Evolutionary conservation across 2,797 vertebrate genomes (phyloP).

Genomic region (Trichosurus vulpecula): DNA sequence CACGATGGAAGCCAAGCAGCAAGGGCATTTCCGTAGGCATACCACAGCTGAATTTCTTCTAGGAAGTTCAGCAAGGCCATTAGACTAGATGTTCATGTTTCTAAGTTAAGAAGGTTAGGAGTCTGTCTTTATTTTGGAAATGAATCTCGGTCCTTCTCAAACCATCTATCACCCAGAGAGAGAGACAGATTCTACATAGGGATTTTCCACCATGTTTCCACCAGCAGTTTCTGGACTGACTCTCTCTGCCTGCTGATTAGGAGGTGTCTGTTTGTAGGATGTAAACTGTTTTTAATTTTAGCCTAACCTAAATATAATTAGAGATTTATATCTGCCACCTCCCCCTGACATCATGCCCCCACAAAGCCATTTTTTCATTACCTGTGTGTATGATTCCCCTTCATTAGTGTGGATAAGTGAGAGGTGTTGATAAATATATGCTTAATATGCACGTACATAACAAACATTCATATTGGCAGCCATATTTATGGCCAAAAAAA

Average conservation of each 20-base stretch:
- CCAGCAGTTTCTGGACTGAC: neutral
- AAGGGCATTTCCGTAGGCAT: neutral
- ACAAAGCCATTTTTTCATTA: neutral
- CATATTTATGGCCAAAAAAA: constrained; percentile 24
- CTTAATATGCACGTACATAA: neutral
- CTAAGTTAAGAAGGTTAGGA: neutral
- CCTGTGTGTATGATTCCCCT: neutral
- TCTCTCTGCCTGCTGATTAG: neutral
- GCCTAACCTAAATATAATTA: constrained; percentile 40
- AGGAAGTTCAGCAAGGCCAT: neutral
- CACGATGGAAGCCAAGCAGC: neutral
- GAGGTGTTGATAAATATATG: neutral
- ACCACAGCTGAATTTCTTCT: neutral
- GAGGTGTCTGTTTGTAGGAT: constrained; percentile 36
- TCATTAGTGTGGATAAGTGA: neutral
- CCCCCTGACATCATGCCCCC: neutral
- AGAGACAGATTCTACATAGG: neutral
- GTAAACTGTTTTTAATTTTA: constrained; percentile 58
- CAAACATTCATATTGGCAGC: constrained; percentile 28
- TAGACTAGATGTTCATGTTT: neutral
- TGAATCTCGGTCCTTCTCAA: neutral
- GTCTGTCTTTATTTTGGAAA: neutral
- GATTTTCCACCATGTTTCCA: neutral
- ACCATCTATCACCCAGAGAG: neutral
- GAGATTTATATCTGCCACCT: constrained; percentile 10